Base-by-base conservation (phyloP, 2,888 invertebrate genomes). In the Andrena marginata region DNA sequence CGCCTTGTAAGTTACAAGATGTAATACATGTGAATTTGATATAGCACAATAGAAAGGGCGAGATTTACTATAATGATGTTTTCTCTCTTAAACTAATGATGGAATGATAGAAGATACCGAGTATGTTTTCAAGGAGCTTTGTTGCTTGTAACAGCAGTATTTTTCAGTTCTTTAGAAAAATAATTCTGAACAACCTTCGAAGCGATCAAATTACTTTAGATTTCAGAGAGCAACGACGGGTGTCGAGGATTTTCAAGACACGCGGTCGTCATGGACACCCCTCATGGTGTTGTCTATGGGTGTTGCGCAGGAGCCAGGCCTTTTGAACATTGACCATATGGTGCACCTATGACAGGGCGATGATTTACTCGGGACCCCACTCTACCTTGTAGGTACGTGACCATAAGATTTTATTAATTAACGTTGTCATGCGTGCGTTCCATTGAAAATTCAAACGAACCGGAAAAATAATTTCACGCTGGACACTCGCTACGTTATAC, bases 401-500 rank as follows among this genome's bases (percentile, higher is more conserved):
- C 86, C 88, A 81, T 89, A 87, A 89, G 91, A 92, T 90, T 89
- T 90, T 89, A 89, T 91, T 91, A 92, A 91, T 91, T 91, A 89
- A 85, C 78, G 73, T 72, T 80, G 78, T 82, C 77, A 81, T 68
- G 81, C 56, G 26, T 64, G 33, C 70, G 78, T 35, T 56, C 33
- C 10, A 16, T 51, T 10, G 20, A n/a, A 26, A 48, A n/a, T 70
- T 62, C 59, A 79, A 54, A 48, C 42, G 78, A 54, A 69, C 51
- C 75, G 78, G 80, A 84, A 87, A 72, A 73, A 60, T 20, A 76
- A 86, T 85, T 49, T 60, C 31, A 71, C 67, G 31, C 29, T 63
- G 26, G 31, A 49, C 29, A 33, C 29, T 60, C 59, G 20, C 67
- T 77, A 59, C 59, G 1, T 80, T 84, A 23, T 42, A 26, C 54